A percentile compares a stretch with the other conserved stretches of the same genome.
These are phyloP conservation scores for Sphaerophoria taeniata DNA, from an alignment of 2,888 invertebrate species.

Conservation along the genomic window DNA sequence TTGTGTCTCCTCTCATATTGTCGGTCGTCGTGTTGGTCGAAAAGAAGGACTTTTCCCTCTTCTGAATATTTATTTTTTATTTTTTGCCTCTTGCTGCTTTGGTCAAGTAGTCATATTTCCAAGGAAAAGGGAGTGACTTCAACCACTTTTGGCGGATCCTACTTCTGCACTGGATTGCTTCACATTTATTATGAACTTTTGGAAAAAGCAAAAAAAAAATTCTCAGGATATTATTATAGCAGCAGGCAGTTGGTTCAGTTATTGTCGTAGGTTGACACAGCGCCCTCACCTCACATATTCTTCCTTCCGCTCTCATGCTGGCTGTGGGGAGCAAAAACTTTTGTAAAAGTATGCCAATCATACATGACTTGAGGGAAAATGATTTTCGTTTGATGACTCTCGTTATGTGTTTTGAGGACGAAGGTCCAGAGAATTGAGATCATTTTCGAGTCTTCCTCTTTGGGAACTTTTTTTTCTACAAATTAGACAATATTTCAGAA, in stretches of 20 bases:
- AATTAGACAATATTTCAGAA: slow-evolving; percentile 63
- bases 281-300: slow-evolving; percentile 15
- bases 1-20: background rate
- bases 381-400: slow-evolving; percentile 60
- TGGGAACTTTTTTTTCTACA: slow-evolving; percentile 23
- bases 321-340: slow-evolving; percentile 39
- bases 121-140: slow-evolving; percentile 39
- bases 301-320: background rate
- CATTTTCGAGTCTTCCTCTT: slow-evolving; percentile 1
- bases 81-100: background rate
- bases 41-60: slow-evolving; percentile 30
- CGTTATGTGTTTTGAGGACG: background rate
- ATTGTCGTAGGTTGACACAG: slow-evolving; percentile 39
- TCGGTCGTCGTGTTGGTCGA: background rate
- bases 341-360: slow-evolving; percentile 70
- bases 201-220: slow-evolving; percentile 24
- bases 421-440: background rate
- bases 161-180: slow-evolving; percentile 53
- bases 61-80: slow-evolving; percentile 26
- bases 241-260: slow-evolving; percentile 2
- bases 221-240: slow-evolving; percentile 62
- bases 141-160: background rate
- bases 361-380: slow-evolving; percentile 69
- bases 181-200: slow-evolving; percentile 67
- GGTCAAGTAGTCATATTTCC: slow-evolving; percentile 70